Conservation (phyloP, 2,113 vertebrate species). For the Periophthalmodon schlosseri region DNA sequence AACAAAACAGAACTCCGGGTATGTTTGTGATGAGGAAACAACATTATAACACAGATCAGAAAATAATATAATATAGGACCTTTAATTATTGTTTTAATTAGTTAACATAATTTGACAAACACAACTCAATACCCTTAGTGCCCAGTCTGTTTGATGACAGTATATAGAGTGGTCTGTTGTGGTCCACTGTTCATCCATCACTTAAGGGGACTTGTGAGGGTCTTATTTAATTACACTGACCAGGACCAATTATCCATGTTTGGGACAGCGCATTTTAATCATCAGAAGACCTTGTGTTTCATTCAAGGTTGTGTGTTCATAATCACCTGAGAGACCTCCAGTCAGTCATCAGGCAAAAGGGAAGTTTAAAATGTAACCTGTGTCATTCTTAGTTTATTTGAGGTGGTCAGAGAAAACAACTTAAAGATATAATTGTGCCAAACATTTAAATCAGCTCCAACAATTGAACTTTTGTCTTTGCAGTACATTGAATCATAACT, state of each 20-base stretch:
- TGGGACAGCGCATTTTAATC: neutral
- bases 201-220: neutral
- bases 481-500: no score
- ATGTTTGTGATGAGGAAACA: no score
- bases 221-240: neutral
- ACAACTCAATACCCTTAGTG: neutral
- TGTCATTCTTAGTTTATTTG: no score
- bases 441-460: no score
- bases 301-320: constrained; percentile 1
- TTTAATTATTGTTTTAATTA: neutral
- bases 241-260: neutral
- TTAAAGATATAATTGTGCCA: no score
- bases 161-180: neutral
- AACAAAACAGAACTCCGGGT: no score
- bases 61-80: no score
- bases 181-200: neutral
- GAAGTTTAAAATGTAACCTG: no score
- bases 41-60: no score
- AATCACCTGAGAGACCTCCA: neutral
- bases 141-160: neutral
- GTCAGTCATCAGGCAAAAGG: neutral
- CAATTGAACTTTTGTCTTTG: no score
- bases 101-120: neutral
- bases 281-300: constrained; percentile 1
- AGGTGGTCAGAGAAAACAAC: no score